Percentiles rank a stretch among this genome's conserved stretches.
These are phyloP conservation scores for Tupaia chinensis DNA, from an alignment of 2,113 vertebrate species.

Conservation along the genomic window DNA sequence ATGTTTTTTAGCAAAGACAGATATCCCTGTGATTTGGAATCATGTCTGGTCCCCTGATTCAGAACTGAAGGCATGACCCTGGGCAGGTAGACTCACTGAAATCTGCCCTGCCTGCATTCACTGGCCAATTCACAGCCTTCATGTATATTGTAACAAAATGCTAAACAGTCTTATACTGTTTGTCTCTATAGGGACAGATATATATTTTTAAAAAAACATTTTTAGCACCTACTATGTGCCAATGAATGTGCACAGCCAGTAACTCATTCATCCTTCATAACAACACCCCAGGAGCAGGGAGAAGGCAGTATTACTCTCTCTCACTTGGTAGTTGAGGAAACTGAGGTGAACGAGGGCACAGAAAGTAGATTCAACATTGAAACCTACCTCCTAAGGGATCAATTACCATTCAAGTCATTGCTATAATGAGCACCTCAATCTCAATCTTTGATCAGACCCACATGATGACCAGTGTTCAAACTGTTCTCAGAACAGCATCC, in stretches of 20 bases:
- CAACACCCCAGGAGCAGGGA: rapidly evolving
- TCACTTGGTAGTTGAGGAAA: neutral
- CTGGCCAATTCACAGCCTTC: rapidly evolving
- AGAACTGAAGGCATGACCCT: neutral
- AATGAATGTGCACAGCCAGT: neutral
- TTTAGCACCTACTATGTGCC: neutral
- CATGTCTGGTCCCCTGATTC: neutral
- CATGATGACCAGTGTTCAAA: neutral
- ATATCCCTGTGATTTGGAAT: constrained; percentile 12
- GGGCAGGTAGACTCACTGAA: neutral
- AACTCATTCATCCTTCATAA: neutral
- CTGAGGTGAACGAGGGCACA: neutral
- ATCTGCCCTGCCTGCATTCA: neutral
- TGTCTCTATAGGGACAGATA: neutral
- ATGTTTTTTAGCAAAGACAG: constrained; percentile 32
- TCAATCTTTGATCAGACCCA: neutral
- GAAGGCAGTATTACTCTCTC: neutral
- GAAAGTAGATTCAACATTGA: neutral
- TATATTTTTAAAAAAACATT: neutral
- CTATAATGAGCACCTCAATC: too few species aligned
- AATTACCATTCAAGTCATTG: too few species aligned
- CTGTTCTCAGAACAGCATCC: neutral
- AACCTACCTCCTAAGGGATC: neutral
- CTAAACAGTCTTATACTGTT: neutral
- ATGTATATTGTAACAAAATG: neutral